These are phyloP conservation scores for Macropus fuliginosus DNA, from an alignment of 2,797 vertebrate genomes.

Conservation along the genomic window DNA sequence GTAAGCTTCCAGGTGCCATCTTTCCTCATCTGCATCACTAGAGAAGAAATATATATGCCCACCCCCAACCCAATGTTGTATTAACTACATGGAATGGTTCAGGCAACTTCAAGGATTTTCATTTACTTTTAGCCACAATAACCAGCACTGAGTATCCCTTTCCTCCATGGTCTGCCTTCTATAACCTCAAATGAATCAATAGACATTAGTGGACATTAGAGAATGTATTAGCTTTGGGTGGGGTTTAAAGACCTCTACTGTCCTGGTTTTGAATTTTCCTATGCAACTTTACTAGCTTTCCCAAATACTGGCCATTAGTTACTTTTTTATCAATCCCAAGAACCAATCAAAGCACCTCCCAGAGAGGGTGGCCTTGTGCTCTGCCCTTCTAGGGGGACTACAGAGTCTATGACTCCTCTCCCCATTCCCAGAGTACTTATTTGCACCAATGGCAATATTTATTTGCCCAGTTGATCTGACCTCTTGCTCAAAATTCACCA, in stretches of 20 bases:
- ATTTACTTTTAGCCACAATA: background rate
- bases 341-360: background rate
- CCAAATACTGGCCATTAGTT: background rate
- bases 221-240: background rate
- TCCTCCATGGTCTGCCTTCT: background rate
- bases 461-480: background rate
- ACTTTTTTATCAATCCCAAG: background rate
- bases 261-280: background rate
- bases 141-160: background rate
- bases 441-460: background rate
- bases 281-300: background rate
- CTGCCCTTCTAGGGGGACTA: background rate
- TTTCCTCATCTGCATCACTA: background rate
- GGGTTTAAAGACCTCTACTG: background rate
- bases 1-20: background rate
- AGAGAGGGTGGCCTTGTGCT: background rate
- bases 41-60: background rate
- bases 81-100: background rate
- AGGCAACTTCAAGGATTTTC: background rate
- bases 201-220: background rate
- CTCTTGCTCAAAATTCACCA: background rate
- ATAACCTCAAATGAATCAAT: background rate
- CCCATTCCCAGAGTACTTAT: background rate
- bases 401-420: background rate
- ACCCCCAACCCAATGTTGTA: background rate